phyloP scores from a whole-genome alignment of 2,797 vertebrate species.

The Chrosomus eos region DNA sequence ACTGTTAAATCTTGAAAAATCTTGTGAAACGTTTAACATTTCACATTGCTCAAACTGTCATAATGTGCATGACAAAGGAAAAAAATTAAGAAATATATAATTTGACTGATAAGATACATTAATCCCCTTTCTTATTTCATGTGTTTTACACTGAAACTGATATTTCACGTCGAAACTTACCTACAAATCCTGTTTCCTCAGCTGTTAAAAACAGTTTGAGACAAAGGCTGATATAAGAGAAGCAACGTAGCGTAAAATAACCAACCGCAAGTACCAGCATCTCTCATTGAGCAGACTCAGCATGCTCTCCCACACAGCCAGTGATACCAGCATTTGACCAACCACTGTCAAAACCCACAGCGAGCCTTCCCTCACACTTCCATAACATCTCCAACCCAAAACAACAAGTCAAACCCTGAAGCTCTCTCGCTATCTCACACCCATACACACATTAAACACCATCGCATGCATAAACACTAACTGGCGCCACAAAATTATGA shows the following conservation, averaged over 20 bases:
- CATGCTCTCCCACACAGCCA: constrained; percentile 30
- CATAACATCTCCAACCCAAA: constrained; percentile 23
- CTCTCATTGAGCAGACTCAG: constrained; percentile 46
- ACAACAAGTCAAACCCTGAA: constrained; percentile 15
- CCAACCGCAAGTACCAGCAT: constrained; percentile 55
- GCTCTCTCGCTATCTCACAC: constrained; percentile 6
- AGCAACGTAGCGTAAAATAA: constrained; percentile 35
- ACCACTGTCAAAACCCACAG: constrained; percentile 52
- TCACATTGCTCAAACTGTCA: neutral
- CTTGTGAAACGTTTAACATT: neutral
- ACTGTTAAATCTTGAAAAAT: neutral
- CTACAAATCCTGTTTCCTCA: neutral
- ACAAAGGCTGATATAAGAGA: constrained; percentile 23
- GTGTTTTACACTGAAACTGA: neutral
- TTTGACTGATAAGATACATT: neutral
- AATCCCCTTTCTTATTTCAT: neutral
- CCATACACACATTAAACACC: constrained; percentile 20
- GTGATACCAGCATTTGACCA: constrained; percentile 52
- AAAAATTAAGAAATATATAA: neutral
- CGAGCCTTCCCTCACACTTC: constrained; percentile 30
- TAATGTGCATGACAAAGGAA: neutral
- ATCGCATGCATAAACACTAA: constrained; percentile 6
- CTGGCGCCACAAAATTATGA: constrained; percentile 32
- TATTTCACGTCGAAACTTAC: neutral
- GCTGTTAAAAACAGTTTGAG: constrained; percentile 23